Evolutionary conservation across 2,113 vertebrate species (phyloP), one percentile per base, ranked within the genome.

Genomic region (Amphiprion ocellaris): DNA sequence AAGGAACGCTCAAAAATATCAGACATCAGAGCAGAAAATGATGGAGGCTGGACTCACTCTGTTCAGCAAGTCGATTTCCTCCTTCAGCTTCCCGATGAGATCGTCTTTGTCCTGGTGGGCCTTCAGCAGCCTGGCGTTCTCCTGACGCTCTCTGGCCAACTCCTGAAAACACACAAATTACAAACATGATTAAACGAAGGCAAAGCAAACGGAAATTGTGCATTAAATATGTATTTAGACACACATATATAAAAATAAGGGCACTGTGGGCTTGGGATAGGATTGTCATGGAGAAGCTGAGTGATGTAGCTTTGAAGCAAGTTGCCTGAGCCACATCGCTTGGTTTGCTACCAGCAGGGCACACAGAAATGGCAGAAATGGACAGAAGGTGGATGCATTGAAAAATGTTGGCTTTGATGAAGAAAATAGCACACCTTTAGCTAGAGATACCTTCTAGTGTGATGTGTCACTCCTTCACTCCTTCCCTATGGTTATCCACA

Each of bases 51-150:
- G 12, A 90, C 97, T 97, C 93, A 99, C 98, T 94, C 97, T 95
- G 93, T 98, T 99, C 89, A 99, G 94, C 89, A 99, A 93, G 92
- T 99, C 96, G 47, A 99, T 98, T 93, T 99, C 97, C 89, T 99
- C 97, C 90, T 94, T 98, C 91, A 99, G 95, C 90, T 97, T 98
- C 71, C 91, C 92, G 41, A 98, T 97, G 89, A 97, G 90, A 69
- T 99, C 97, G 10, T 99, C 98, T 93, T 98, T 97, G 84, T 99
- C 98, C 91, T 98, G 94, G 3, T 96, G 90, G 77, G 95, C 85
- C 83, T 95, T 97, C 84, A 96, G 65, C 90, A 99, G 87, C 87
- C 93, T 94, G 14, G 59, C 66, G 68, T 95, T 97, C 93, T 99
- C 97, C 89, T 99, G 96, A 46, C 92, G 95, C 94, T 98, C 97